Percentiles rank a stretch among this genome's conserved stretches.
Conservation (phyloP, 30 jellyfish, hydroid and myxozoan genomes). For the Aurelia coerulea region DNA sequence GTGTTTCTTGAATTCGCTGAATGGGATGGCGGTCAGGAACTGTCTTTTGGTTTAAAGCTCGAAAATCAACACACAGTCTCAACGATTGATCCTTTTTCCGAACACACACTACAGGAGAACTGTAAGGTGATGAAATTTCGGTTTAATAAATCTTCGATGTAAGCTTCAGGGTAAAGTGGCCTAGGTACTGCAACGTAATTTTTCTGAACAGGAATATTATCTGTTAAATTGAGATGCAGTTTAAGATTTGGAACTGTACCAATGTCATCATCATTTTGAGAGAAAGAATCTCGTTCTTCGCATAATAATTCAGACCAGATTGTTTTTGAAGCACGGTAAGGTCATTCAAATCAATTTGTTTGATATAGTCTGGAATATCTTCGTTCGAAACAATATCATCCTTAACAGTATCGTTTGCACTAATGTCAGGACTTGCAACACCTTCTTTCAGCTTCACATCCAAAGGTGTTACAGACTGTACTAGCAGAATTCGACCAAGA, state of each 20-base stretch:
- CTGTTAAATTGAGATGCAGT: too few species aligned
- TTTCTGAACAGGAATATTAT: too few species aligned
- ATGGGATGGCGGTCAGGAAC: too few species aligned
- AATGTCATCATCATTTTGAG: too few species aligned
- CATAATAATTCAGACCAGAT: neutral
- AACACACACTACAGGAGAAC: slow-evolving; percentile 57
- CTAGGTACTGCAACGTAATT: slow-evolving; percentile 1
- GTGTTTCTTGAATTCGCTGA: too few species aligned
- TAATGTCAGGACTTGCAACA: neutral
- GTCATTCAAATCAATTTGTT: slow-evolving; percentile 1
- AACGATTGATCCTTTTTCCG: too few species aligned
- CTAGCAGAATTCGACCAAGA: slow-evolving; percentile 22
- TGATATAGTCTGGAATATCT: neutral
- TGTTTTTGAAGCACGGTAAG: neutral
- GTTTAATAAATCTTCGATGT: neutral
- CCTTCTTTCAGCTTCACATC: slow-evolving; percentile 16
- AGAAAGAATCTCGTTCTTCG: too few species aligned
- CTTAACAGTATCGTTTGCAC: neutral
- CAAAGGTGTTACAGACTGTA: slow-evolving; percentile 5
- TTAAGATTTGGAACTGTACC: too few species aligned
- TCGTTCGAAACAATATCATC: too few species aligned
- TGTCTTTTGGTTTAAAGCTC: too few species aligned
- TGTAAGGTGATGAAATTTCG: slow-evolving; percentile 6
- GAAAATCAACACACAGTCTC: too few species aligned
- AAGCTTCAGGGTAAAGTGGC: slow-evolving; percentile 19